These are phyloP conservation scores for Amblyopsis hoosieri DNA, from an alignment of 2,797 vertebrate species.

Conservation along the genomic window DNA sequence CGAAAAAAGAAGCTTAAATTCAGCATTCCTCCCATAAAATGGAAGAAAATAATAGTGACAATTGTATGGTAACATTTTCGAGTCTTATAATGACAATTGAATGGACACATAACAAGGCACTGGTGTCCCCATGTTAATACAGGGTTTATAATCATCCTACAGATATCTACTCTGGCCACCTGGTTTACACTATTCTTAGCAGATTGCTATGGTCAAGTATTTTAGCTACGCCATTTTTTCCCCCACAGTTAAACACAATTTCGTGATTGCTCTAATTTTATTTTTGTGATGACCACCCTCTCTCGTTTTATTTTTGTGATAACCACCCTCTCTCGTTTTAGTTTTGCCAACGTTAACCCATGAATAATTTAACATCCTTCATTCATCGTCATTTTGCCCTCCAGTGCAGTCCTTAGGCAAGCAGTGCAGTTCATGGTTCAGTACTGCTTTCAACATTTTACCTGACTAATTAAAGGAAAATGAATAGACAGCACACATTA, in stretches of 20 bases:
- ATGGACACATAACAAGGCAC: constrained; percentile 61
- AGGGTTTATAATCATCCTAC: constrained; percentile 1
- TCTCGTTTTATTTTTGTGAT: too few relatives aligned
- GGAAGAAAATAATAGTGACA: constrained; percentile 19
- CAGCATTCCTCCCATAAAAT: neutral
- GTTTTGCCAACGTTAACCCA: too few relatives aligned
- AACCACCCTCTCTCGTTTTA: too few relatives aligned
- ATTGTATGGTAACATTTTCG: constrained; percentile 7
- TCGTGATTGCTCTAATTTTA: too few relatives aligned
- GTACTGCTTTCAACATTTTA: constrained; percentile 54
- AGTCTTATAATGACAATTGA: constrained; percentile 9
- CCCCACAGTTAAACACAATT: too few relatives aligned
- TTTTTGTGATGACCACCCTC: too few relatives aligned
- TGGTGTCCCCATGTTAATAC: constrained; percentile 48
- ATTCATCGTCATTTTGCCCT: too few relatives aligned
- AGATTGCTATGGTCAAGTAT: too few relatives aligned
- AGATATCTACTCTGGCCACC: constrained; percentile 27
- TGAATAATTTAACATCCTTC: too few relatives aligned
- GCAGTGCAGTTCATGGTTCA: too few relatives aligned
- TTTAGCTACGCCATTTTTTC: too few relatives aligned
- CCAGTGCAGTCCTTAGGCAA: too few relatives aligned
- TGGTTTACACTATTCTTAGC: neutral
- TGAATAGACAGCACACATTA: constrained; percentile 60
- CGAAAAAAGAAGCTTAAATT: neutral
- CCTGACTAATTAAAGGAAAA: constrained; percentile 83